phyloP scores from a whole-genome alignment of 2,113 vertebrate genomes.

The Clarias macrocephalus region DNA sequence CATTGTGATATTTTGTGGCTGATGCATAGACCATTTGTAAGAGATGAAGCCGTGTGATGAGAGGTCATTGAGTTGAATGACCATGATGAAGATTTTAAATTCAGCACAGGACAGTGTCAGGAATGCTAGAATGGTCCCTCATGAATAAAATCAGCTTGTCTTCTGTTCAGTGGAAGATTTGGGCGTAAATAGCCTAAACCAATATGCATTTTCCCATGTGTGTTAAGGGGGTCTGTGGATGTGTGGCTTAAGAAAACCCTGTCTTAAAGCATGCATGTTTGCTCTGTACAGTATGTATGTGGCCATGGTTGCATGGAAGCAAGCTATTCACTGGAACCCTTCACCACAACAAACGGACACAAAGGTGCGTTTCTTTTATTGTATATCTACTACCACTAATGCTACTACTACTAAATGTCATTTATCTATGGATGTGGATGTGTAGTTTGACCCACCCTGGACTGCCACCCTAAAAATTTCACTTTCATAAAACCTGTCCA shows the following conservation, averaged over 20 bases:
- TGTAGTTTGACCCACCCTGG: background rate
- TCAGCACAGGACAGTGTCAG: no score
- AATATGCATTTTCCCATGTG: no score
- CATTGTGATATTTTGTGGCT: no score
- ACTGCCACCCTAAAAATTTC: background rate
- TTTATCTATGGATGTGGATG: background rate
- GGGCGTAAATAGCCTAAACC: background rate
- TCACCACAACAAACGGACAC: background rate
- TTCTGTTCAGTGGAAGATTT: background rate
- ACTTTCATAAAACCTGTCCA: background rate
- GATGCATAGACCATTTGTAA: no score
- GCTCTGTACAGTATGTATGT: no score
- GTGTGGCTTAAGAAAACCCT: background rate
- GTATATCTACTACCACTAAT: background rate
- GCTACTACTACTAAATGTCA: background rate
- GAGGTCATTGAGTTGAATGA: no score
- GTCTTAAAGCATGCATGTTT: background rate
- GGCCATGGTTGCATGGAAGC: background rate
- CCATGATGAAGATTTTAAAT: no score
- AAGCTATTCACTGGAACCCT: background rate
- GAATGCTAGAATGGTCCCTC: no score
- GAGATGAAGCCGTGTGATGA: no score
- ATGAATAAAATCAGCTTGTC: background rate
- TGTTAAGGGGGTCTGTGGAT: background rate
- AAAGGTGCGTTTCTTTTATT: background rate